These are phyloP conservation scores for Enteromius fasciolatus DNA, from an alignment of 2,797 vertebrate genomes.

Conservation along the genomic window DNA sequence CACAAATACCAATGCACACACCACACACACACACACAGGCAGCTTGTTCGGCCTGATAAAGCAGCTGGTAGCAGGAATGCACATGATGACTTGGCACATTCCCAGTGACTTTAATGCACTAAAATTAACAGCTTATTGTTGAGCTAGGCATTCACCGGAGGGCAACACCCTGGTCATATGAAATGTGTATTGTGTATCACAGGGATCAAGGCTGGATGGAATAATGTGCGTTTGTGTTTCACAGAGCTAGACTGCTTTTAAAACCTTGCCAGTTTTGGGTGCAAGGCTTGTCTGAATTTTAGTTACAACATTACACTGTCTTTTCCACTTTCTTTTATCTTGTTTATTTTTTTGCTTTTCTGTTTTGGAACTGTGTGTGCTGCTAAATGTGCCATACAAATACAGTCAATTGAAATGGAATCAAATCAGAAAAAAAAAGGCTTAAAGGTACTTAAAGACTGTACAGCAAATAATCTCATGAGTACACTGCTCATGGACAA, in stretches of 20 bases:
- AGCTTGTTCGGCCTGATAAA: slow-evolving; percentile 27
- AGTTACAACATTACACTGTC: neutral
- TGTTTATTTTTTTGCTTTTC: neutral
- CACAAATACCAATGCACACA: neutral
- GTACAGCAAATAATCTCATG: neutral
- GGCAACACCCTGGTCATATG: slow-evolving; percentile 14
- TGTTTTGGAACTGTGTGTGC: neutral
- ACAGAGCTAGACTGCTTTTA: slow-evolving; percentile 2
- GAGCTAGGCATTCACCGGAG: slow-evolving; percentile 16
- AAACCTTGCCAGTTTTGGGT: neutral
- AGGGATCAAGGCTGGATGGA: slow-evolving; percentile 11
- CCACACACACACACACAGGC: slow-evolving; percentile 20
- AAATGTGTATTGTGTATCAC: slow-evolving; percentile 1
- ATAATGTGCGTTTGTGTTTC: slow-evolving; percentile 5
- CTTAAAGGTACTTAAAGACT: neutral
- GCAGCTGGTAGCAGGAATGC: slow-evolving; percentile 54
- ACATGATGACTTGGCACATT: slow-evolving; percentile 55
- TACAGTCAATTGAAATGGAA: neutral
- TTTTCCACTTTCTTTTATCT: neutral
- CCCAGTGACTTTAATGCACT: slow-evolving; percentile 50
- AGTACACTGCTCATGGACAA: neutral
- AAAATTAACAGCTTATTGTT: slow-evolving; percentile 52
- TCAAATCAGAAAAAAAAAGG: neutral
- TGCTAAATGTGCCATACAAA: neutral
- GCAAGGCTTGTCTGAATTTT: neutral